phyloP scores from a whole-genome alignment of 1,140 invertebrate species.

The Temnothorax curvispinosus region DNA sequence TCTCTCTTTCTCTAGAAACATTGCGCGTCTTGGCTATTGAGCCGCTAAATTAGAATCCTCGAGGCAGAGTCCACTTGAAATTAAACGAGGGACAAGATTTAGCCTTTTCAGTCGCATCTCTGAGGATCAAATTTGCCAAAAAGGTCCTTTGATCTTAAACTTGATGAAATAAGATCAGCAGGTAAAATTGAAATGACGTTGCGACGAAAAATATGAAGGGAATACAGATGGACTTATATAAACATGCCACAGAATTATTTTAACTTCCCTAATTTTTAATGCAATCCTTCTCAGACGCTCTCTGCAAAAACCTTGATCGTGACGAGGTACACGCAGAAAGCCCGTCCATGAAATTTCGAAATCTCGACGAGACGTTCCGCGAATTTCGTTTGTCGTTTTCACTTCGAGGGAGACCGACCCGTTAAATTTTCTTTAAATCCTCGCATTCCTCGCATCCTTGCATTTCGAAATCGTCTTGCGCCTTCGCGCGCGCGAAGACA shows the following conservation, averaged over 20 bases:
- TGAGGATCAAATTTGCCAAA: background rate
- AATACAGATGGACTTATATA: no score
- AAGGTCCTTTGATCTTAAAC: background rate
- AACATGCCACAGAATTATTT: background rate
- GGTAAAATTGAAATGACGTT: constrained; percentile 2
- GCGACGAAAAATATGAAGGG: background rate
- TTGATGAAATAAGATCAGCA: background rate
- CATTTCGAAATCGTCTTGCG: background rate
- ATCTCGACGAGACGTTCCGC: constrained; percentile 25
- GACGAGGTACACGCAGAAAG: background rate
- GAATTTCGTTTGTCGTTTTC: constrained; percentile 46
- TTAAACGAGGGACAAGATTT: constrained; percentile 18
- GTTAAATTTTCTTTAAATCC: constrained; percentile 37
- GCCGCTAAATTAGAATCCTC: constrained; percentile 20
- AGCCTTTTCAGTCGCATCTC: background rate
- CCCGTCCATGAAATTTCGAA: background rate
- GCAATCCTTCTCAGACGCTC: background rate
- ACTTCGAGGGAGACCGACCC: background rate
- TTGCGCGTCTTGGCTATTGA: background rate
- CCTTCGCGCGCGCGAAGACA: background rate
- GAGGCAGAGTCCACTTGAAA: background rate
- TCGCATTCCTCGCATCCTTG: background rate
- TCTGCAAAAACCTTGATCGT: background rate
- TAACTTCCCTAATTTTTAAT: background rate
- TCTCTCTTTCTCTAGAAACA: background rate